Base-by-base conservation (phyloP, 2,888 invertebrate species). In the Tenodera sinensis region DNA sequence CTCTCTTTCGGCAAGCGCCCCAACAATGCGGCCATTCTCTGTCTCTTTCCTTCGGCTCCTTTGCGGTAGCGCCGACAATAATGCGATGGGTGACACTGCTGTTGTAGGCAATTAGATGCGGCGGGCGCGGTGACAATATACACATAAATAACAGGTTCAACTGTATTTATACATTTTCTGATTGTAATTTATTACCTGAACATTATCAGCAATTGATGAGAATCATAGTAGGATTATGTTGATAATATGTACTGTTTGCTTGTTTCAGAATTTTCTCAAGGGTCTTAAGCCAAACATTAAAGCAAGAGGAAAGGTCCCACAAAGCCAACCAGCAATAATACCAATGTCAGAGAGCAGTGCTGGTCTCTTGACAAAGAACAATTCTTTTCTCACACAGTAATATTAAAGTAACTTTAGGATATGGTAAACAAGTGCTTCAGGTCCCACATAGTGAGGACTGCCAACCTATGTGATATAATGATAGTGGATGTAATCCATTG, bases 291-390 rank as follows among this genome's bases (percentile, higher is more conserved):
- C 95, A 3, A 93, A 94, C 89, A 93, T 95, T 84, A 94, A 94
- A 90, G 93, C 92, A 28, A 91, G 93, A 87, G 91, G 92, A 6
- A 93, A 93, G 89, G 90, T 94, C 89, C 94, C 94, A 14, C 93
- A 93, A 84, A 93, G 93, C 87, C 93, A 94, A 90, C 93, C 93
- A n/a, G 90, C 90, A 28, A 90, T 91, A 12, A 93, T 94, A 88
- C 93, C 94, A 14, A 93, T 94, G 92, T 94, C 94, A 0, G 94
- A 94, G 90, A 95, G 94, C 91, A 94, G 93, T 90, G 93, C 93
- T 3, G 94, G 93, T 81, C 92, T 93, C 87, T 92, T 93, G 88
- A 92, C 93, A 28, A 93, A 93, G 89, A 93, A 93, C 91, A 93
- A 92, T 91, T 93, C 93, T 88, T 93, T 93, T 91, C 91, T 93